phyloP scores from a whole-genome alignment of 2,113 vertebrate genomes.

The Lycaon pictus region DNA sequence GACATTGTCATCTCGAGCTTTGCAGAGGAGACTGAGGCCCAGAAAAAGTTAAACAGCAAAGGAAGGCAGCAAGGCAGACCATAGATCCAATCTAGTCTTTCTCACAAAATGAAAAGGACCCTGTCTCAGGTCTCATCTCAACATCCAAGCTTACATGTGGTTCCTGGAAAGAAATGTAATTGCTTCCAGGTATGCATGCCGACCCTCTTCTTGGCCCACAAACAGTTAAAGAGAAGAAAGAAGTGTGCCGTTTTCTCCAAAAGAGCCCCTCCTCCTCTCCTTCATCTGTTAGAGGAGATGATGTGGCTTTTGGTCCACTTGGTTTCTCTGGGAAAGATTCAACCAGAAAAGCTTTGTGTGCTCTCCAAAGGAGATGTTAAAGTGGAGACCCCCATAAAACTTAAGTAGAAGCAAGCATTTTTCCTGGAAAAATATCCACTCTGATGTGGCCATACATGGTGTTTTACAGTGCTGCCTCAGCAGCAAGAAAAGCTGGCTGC shows the following conservation, averaged over 20 bases:
- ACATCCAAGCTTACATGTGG: neutral
- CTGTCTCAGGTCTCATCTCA: neutral
- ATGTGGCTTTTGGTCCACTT: neutral
- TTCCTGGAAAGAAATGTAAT: neutral
- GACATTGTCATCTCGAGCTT: neutral
- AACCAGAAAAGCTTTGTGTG: neutral
- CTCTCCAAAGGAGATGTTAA: conserved; percentile 55
- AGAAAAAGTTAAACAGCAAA: neutral
- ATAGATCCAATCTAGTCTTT: neutral
- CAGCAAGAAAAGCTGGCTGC: neutral
- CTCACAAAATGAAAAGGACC: neutral
- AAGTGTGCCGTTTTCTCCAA: neutral
- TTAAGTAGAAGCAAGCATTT: neutral
- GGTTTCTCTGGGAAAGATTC: conserved; percentile 3
- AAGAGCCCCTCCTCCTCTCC: neutral
- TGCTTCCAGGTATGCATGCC: neutral
- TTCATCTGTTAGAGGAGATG: neutral
- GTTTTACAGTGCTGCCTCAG: neutral
- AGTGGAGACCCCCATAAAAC: neutral
- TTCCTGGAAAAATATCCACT: conserved; percentile 40
- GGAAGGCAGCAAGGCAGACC: neutral
- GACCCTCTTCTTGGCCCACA: neutral
- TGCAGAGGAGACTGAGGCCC: neutral
- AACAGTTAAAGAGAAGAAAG: neutral
- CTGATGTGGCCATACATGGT: neutral